phyloP scores from a whole-genome alignment of 2,888 invertebrate species.

The Plagodis pulveraria region DNA sequence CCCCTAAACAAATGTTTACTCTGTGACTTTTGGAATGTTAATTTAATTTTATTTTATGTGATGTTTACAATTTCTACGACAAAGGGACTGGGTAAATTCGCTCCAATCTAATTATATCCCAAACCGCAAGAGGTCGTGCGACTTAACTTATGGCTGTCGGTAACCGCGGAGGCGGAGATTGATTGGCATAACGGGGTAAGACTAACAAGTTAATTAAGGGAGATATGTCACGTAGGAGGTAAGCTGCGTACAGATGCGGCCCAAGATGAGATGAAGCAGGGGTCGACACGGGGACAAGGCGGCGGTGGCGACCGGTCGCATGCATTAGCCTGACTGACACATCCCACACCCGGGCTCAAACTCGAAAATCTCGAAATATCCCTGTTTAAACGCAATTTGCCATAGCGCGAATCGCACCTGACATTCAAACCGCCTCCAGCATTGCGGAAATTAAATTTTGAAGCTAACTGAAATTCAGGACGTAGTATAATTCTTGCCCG shows the following conservation, averaged over 20 bases:
- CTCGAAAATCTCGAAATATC: constrained; percentile 42
- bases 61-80: constrained; percentile 39
- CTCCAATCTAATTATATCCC: constrained; percentile 37
- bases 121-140: constrained; percentile 36
- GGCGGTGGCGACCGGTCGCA: constrained; percentile 1
- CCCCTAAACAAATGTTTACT: constrained; percentile 28
- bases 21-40: constrained; percentile 30
- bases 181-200: constrained; percentile 40
- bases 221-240: constrained; percentile 53
- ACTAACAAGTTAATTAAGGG: constrained; percentile 69
- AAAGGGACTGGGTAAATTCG: constrained; percentile 40
- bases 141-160: constrained; percentile 35
- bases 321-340: constrained; percentile 41
- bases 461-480: constrained; percentile 29
- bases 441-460: constrained; percentile 52
- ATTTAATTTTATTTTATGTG: constrained; percentile 35
- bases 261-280: constrained; percentile 5
- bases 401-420: constrained; percentile 37
- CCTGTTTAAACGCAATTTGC: constrained; percentile 47
- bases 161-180: constrained; percentile 20
- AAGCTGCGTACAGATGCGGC: constrained; percentile 42
- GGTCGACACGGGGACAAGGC: constrained; percentile 16
- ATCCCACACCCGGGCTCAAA: constrained; percentile 43
- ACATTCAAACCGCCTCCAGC: constrained; percentile 39
- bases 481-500: constrained; percentile 7